Evolutionary conservation across 2,797 vertebrate species (phyloP), one percentile per base, ranked within the genome.

Genomic region (Vireo griseus): DNA sequence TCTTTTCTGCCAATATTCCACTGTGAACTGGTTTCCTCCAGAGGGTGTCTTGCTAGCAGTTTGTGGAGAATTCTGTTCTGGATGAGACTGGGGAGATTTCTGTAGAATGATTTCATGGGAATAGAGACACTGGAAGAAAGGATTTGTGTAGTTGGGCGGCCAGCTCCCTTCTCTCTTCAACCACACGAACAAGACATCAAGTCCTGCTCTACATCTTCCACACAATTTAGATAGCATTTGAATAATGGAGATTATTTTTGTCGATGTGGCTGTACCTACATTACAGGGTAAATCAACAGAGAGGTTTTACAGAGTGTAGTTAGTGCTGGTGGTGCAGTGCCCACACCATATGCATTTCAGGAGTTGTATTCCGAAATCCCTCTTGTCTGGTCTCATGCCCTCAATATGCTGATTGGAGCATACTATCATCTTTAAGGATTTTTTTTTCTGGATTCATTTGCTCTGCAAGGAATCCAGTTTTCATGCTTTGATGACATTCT

Each of bases 121-220:
- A 35, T 1, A 72, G 9, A 19, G 44, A 75, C 9, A 51, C 3
- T 44, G 10, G 11, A 76, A 85, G 13, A 91, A 71, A 61, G 8
- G 11, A 48, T 86, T 44, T 0, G 0, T 71, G 24, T 33, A 61
- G 6, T 20, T 39, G 33, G 3, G 3, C 37, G 18, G 2, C 3
- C 10, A 66, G 25, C 40, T 75, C 5, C 28, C 13, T 73, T 24
- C 42, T 54, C 6, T 48, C 25, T 35, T 73, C 35, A 66, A 2
- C 8, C 1, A 42, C 20, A 52, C 4, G 25, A 76, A 25, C 5
- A 33, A 10, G 15, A 40, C 12, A 50, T 31, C 16, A 37, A 45
- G 11, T 44, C 16, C 17, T 79, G 28, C 17, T 76, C 58, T 44
- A 8, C 6, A 74, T 55, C 8, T 71, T 59, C 28, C 11, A 16